These are phyloP conservation scores for Lagorchestes hirsutus DNA, from an alignment of 2,797 vertebrate species.

Conservation along the genomic window DNA sequence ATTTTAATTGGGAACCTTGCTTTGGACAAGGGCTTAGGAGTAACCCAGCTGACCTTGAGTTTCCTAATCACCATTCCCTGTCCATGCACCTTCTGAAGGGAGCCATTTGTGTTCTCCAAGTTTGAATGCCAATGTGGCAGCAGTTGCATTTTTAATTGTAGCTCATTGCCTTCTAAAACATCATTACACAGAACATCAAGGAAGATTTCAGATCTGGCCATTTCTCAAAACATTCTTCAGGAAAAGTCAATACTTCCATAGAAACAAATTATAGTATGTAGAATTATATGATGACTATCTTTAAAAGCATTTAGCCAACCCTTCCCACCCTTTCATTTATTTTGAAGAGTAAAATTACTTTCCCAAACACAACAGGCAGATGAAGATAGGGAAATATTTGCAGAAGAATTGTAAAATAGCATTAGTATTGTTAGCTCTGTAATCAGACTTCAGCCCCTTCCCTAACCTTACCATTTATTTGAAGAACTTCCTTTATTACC, in stretches of 20 bases:
- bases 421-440: conserved; percentile 50
- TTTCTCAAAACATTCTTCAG: conserved; percentile 52
- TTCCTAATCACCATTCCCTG: conserved; percentile 39
- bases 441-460: conserved; percentile 71
- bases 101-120: conserved; percentile 34
- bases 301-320: conserved; percentile 38
- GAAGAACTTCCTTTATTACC: conserved; percentile 83
- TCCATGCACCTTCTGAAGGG: conserved; percentile 34
- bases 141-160: conserved; percentile 47
- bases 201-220: conserved; percentile 4
- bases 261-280: conserved; percentile 46
- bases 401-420: conserved; percentile 14
- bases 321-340: conserved; percentile 44
- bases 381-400: conserved; percentile 51
- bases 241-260: conserved; percentile 33
- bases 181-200: conserved; percentile 38
- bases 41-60: conserved; percentile 26
- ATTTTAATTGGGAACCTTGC: conserved; percentile 52
- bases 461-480: conserved; percentile 79
- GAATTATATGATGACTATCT: conserved; percentile 41
- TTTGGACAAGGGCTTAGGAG: conserved; percentile 46
- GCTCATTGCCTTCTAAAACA: conserved; percentile 42
- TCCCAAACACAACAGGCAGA: conserved; percentile 58
- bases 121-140: conserved; percentile 37
- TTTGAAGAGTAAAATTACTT: conserved; percentile 62